These are phyloP conservation scores for Pedetes capensis DNA, from an alignment of 2,113 vertebrate genomes.

Conservation along the genomic window DNA sequence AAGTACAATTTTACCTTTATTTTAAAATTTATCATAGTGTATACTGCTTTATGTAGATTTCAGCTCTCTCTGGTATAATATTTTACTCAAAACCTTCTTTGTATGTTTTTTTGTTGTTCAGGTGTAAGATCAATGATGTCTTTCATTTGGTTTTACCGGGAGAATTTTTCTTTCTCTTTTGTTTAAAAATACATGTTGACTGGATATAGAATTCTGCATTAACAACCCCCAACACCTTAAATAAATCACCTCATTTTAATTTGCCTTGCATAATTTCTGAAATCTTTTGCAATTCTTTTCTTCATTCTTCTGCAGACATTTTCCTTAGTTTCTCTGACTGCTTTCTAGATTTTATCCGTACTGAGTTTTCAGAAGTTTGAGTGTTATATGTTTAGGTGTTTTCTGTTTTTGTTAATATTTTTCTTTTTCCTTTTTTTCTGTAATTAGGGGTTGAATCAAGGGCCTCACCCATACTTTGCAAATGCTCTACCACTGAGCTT, in stretches of 20 bases:
- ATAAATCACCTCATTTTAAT: not conserved
- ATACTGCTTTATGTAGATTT: not conserved
- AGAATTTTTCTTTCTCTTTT: not conserved
- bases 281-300: not conserved
- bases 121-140: not conserved
- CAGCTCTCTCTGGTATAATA: not conserved
- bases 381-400: not conserved
- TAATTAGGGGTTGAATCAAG: no score
- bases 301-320: not conserved
- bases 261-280: not conserved
- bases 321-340: not conserved
- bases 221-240: not conserved
- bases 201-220: not conserved
- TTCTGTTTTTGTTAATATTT: not conserved
- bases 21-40: no score
- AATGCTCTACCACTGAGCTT: no score
- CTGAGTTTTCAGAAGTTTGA: no score
- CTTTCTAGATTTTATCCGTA: not conserved
- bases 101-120: not conserved
- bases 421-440: no score
- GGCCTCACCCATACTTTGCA: no score
- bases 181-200: not conserved
- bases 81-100: not conserved
- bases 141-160: not conserved
- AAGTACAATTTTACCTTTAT: no score